Base-by-base conservation (phyloP, 1,140 invertebrate species). In the Meloidogyne exigua region DNA sequence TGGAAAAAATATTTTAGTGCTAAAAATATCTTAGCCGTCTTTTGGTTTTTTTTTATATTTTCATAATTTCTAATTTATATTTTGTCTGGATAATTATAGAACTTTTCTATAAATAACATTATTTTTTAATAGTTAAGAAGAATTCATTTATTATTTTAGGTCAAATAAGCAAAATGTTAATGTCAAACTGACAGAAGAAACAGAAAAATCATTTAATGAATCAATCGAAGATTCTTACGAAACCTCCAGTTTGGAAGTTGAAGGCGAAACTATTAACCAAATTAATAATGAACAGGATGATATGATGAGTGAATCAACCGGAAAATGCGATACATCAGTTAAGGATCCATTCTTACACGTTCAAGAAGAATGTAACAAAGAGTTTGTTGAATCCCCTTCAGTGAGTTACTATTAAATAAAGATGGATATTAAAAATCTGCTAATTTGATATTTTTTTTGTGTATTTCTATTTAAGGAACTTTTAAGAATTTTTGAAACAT, bases 1-100 rank as follows among this genome's bases (percentile, higher is more conserved):
- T 99, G 96, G 96, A 91, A 92, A 0, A 89, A 92, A 65, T 97
- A 96, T 89, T 98, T 98, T 87, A 89, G 91, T 67, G 88, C 91
- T 69, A 87, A 88, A 76, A 90, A 90, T 39, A 89, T 95, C 7
- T 88, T 88, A 49, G 91, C 92, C 2, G 92, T 92, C 7, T 97
- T 96, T 87, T 97, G 93, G 83, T 87, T 3, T 3, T 32, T 32
- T 32, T 3, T 32, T 3, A 32, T 32, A 32, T 32, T 32, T 32
- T 32, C n/a, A n/a, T n/a, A n/a, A n/a, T n/a, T n/a, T n/a, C n/a
- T n/a, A n/a, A n/a, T n/a, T n/a, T n/a, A n/a, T n/a, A n/a, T n/a
- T n/a, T n/a, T n/a, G n/a, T n/a, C 7, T 32, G 28, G 7, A 72
- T 36, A 64, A 78, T 74, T 64, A 72, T 28, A 23, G 36, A 69